A percentile compares a stretch with the other conserved stretches of the same genome.
Evolutionary conservation across 2,888 invertebrate genomes (phyloP).

Genomic region (Morpho achilles): DNA sequence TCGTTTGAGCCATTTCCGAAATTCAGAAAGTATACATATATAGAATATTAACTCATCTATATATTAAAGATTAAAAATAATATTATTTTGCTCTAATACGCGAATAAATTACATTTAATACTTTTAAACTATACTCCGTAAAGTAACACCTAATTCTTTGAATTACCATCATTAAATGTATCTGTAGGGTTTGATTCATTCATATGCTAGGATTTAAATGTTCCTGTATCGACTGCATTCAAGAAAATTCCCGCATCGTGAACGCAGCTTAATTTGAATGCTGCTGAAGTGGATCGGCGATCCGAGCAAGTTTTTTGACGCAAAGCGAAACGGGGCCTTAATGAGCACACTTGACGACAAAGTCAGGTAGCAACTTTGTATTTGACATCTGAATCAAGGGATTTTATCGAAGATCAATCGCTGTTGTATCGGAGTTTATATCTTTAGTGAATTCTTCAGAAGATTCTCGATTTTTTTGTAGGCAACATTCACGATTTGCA

Average conservation of each 20-base stretch:
- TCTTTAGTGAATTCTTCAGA: too few species aligned
- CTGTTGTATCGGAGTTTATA: neutral
- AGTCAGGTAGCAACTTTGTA: conserved; percentile 29
- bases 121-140: too few species aligned
- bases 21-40: too few species aligned
- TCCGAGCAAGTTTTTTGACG: conserved; percentile 33
- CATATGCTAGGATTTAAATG: conserved; percentile 7
- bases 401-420: conserved; percentile 1
- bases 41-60: too few species aligned
- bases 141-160: too few species aligned
- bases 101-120: too few species aligned
- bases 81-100: too few species aligned
- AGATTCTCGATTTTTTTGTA: too few species aligned
- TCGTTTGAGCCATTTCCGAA: too few species aligned
- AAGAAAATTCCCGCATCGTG: conserved; percentile 25
- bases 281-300: conserved; percentile 30
- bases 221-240: conserved; percentile 3
- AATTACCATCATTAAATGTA: too few species aligned
- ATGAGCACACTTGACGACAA: conserved; percentile 52
- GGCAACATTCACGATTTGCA: too few species aligned
- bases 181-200: neutral
- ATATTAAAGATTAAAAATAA: too few species aligned
- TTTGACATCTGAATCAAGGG: conserved; percentile 9
- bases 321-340: conserved; percentile 36
- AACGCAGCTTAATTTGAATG: conserved; percentile 33